phyloP scores from a whole-genome alignment of 2,888 invertebrate species.

The Dyspetes luteomarginatus region DNA sequence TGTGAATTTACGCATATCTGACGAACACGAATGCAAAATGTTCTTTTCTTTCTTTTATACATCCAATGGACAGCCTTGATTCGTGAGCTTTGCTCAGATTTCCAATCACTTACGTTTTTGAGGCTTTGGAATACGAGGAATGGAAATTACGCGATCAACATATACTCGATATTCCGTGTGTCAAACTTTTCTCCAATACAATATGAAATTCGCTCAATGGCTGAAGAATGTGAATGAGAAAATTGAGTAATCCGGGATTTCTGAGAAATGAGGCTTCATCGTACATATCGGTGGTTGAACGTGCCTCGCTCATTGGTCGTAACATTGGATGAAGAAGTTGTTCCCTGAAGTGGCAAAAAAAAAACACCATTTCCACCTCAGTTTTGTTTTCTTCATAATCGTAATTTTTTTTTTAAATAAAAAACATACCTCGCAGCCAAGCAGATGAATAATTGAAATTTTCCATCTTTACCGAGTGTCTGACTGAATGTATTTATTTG shows the following conservation, averaged over 20 bases:
- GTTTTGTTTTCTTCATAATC: neutral
- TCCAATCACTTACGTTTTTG: conserved; percentile 19
- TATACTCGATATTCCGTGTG: conserved; percentile 86
- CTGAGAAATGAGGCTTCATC: conserved; percentile 98
- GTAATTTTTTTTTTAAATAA: neutral
- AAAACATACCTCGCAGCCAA: conserved; percentile 92
- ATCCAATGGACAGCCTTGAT: conserved; percentile 43
- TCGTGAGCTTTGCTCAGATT: neutral
- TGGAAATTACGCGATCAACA: conserved; percentile 72
- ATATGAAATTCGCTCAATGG: conserved; percentile 95
- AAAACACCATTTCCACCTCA: neutral
- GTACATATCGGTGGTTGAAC: conserved; percentile 96
- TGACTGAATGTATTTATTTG: conserved; percentile 94
- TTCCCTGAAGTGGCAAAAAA: conserved; percentile 86
- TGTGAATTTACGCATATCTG: conserved; percentile 1
- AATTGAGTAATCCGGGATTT: conserved; percentile 92
- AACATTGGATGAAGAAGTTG: conserved; percentile 96
- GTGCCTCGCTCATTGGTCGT: conserved; percentile 94
- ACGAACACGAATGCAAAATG: neutral
- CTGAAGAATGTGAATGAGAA: conserved; percentile 95
- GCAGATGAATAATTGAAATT: conserved; percentile 98
- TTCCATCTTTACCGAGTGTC: conserved; percentile 98
- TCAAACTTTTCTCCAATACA: conserved; percentile 93
- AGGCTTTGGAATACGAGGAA: conserved; percentile 55
- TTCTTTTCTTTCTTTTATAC: conserved; percentile 12